These are phyloP conservation scores for Bursaphelenchus okinawaensis DNA, from an alignment of 2,888 invertebrate genomes.

Conservation along the genomic window DNA sequence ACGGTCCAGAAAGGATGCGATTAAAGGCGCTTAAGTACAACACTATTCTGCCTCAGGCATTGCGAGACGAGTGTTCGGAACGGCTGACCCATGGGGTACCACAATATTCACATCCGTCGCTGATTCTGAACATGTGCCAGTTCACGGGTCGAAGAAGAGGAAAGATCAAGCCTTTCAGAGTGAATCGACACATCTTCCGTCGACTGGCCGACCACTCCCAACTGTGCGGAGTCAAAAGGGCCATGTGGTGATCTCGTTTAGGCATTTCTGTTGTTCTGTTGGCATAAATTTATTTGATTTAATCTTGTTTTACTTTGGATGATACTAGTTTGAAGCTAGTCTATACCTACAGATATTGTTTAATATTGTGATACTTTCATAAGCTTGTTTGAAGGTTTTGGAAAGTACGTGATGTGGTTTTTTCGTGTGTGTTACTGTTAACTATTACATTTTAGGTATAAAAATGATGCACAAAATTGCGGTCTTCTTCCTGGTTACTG, in stretches of 20 bases:
- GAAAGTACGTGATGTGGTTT: no score
- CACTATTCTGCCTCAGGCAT: slow-evolving; percentile 70
- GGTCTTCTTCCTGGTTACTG: neutral
- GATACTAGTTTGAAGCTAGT: neutral
- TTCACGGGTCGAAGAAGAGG: slow-evolving; percentile 79
- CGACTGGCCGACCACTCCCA: slow-evolving; percentile 87
- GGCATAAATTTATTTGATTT: neutral
- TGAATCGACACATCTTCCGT: slow-evolving; percentile 85
- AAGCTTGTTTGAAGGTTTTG: no score
- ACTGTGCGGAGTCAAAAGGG: slow-evolving; percentile 81
- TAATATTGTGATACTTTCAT: neutral
- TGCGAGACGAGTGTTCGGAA: slow-evolving; percentile 54
- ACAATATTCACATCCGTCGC: slow-evolving; percentile 52
- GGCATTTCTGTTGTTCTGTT: neutral
- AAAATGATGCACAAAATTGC: neutral
- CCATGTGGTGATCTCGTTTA: slow-evolving; percentile 76
- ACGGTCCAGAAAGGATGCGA: slow-evolving; percentile 73
- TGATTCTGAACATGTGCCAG: slow-evolving; percentile 69
- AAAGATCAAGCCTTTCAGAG: slow-evolving; percentile 72
- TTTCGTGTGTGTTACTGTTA: no score
- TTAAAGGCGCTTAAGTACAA: slow-evolving; percentile 78
- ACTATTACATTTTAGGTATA: no score
- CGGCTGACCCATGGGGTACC: slow-evolving; percentile 57
- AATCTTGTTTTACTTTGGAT: neutral
- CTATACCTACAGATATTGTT: neutral